A percentile compares a stretch with the other conserved stretches of the same genome.
Evolutionary conservation across 2,888 invertebrate species (phyloP).

Genomic region (Agrotis ipsilon): DNA sequence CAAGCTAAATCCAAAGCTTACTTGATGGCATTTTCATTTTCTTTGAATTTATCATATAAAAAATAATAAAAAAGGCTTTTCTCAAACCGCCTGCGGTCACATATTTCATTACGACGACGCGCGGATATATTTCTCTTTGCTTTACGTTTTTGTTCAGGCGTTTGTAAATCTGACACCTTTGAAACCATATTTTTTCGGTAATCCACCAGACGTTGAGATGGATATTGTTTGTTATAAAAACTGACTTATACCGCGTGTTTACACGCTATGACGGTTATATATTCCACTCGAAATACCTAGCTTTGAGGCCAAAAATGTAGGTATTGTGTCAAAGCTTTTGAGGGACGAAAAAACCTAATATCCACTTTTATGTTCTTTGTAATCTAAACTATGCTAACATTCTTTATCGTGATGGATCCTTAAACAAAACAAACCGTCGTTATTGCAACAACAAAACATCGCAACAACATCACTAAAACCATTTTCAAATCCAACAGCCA

Average conservation of each 20-base stretch:
- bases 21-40: constrained; percentile 54
- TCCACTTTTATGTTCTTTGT: neutral
- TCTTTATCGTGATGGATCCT: neutral
- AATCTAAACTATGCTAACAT: neutral
- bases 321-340: neutral
- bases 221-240: constrained; percentile 53
- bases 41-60: constrained; percentile 57
- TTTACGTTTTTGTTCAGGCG: constrained; percentile 74
- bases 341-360: neutral
- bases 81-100: constrained; percentile 73
- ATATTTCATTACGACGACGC: constrained; percentile 74
- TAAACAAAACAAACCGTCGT: constrained; percentile 8
- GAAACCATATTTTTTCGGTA: constrained; percentile 63
- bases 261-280: constrained; percentile 19
- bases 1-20: constrained; percentile 43
- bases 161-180: constrained; percentile 71
- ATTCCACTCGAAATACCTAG: neutral
- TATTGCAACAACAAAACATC: constrained; percentile 67
- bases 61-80: constrained; percentile 67
- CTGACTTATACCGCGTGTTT: constrained; percentile 47
- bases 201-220: constrained; percentile 50
- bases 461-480: constrained; percentile 69
- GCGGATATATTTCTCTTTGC: constrained; percentile 71
- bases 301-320: neutral
- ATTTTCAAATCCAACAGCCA: constrained; percentile 57